Percentiles rank a stretch among this genome's conserved stretches.
Evolutionary conservation across 2,888 invertebrate species (phyloP).

Genomic region (Oscheius sp.): DNA sequence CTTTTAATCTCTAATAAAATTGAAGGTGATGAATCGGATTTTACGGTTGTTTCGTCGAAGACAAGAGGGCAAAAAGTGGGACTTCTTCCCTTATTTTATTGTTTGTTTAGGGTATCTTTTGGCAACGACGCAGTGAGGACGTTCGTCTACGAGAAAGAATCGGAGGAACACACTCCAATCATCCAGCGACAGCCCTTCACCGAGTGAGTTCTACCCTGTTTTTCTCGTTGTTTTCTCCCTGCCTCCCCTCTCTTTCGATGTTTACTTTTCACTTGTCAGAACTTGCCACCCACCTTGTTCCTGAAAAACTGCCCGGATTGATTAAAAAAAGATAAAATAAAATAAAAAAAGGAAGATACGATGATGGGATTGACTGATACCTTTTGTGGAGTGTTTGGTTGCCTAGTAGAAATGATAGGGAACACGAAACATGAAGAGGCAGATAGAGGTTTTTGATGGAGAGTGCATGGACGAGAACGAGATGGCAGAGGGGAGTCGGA

Average conservation of each 20-base stretch:
- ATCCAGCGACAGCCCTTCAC: slow-evolving; percentile 31
- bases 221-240: slow-evolving; percentile 17
- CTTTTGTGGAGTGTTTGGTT: too few relatives aligned
- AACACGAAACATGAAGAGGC: neutral
- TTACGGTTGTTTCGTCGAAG: slow-evolving; percentile 26
- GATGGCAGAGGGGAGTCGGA: neutral
- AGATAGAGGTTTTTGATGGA: neutral
- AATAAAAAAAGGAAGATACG: too few relatives aligned
- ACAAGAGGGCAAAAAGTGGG: slow-evolving; percentile 29
- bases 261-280: neutral
- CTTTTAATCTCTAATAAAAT: neutral
- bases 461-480: neutral
- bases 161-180: slow-evolving; percentile 33
- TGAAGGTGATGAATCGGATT: slow-evolving; percentile 17
- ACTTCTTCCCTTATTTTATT: neutral
- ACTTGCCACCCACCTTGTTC: too few relatives aligned
- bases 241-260: neutral
- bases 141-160: slow-evolving; percentile 36
- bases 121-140: slow-evolving; percentile 32
- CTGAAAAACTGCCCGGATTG: too few relatives aligned
- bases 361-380: too few relatives aligned
- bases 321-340: too few relatives aligned
- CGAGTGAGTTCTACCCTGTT: slow-evolving; percentile 30
- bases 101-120: slow-evolving; percentile 34
- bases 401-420: neutral